Conservation (phyloP, 2,888 invertebrate species). For the Netelia fuscicornis region DNA sequence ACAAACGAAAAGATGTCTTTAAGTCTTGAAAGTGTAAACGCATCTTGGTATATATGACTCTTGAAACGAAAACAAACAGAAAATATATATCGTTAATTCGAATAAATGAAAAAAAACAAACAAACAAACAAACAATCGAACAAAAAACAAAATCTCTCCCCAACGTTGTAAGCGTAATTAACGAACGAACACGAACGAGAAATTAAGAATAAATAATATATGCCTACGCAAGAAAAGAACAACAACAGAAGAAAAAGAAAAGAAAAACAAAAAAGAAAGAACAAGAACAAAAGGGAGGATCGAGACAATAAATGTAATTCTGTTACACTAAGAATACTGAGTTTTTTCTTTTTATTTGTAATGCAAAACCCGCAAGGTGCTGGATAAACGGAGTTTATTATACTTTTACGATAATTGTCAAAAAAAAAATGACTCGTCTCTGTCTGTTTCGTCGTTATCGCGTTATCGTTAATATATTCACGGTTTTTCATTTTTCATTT, state of each 20-base stretch:
- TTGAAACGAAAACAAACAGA: conserved; percentile 55
- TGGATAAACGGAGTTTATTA: conserved; percentile 81
- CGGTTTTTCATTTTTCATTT: conserved; percentile 21
- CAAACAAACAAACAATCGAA: conserved; percentile 23
- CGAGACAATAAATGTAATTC: conserved; percentile 85
- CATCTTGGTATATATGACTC: conserved; percentile 63
- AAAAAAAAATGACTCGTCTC: conserved; percentile 23
- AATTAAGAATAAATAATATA: conserved; percentile 64
- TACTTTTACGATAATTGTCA: conserved; percentile 62
- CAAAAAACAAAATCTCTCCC: conserved; percentile 66
- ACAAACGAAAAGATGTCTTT: conserved; percentile 48
- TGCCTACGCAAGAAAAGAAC: conserved; percentile 62
- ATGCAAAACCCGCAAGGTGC: conserved; percentile 82
- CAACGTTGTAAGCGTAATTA: conserved; percentile 80
- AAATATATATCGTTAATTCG: conserved; percentile 44
- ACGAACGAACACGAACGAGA: conserved; percentile 70
- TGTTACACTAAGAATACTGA: conserved; percentile 84
- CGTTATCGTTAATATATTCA: conserved; percentile 51
- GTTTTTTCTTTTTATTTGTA: conserved; percentile 84
- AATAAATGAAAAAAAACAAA: conserved; percentile 27
- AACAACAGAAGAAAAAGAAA: conserved; percentile 9
- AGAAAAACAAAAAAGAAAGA: conserved; percentile 35
- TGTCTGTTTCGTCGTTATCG: conserved; percentile 65
- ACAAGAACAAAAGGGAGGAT: conserved; percentile 79
- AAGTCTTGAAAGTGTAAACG: conserved; percentile 72